These are phyloP conservation scores for Rhagologus leucostigma DNA, from an alignment of 2,113 vertebrate genomes.

Conservation along the genomic window DNA sequence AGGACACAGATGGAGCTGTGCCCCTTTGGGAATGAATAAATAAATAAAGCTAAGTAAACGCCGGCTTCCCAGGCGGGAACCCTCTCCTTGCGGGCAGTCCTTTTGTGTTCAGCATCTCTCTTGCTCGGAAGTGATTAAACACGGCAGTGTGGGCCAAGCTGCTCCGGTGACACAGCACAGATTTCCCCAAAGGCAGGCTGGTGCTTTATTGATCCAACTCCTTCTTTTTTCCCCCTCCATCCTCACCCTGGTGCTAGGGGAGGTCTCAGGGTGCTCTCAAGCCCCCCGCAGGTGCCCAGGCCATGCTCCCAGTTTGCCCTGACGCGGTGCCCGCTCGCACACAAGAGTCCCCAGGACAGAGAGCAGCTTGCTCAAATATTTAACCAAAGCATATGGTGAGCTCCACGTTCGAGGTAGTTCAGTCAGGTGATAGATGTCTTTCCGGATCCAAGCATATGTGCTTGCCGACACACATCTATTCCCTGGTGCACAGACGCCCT, in stretches of 20 bases:
- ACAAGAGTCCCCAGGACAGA: not conserved
- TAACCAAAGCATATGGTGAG: slow-evolving; percentile 25
- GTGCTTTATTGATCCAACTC: not conserved
- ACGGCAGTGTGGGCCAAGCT: slow-evolving; percentile 51
- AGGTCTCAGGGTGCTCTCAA: not conserved
- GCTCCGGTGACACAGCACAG: slow-evolving; percentile 38
- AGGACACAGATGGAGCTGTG: not conserved
- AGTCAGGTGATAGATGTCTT: slow-evolving; percentile 49
- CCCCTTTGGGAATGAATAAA: slow-evolving; percentile 31
- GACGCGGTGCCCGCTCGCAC: accelerated
- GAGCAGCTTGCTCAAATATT: slow-evolving; percentile 54
- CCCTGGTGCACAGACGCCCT: not conserved
- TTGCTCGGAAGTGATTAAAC: slow-evolving; percentile 47
- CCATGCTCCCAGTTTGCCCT: not conserved
- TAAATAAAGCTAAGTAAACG: slow-evolving; percentile 49
- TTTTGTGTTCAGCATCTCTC: slow-evolving; percentile 2
- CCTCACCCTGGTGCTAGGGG: not conserved
- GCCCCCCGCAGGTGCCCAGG: not conserved
- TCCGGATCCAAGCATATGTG: slow-evolving; percentile 7
- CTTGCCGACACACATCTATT: slow-evolving; percentile 9
- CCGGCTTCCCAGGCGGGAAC: slow-evolving; percentile 22
- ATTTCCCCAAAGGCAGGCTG: slow-evolving; percentile 42
- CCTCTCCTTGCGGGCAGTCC: not conserved
- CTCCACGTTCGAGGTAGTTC: not conserved
- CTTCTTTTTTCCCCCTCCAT: not conserved